phyloP scores from a whole-genome alignment of 1,140 invertebrate genomes.

The Nephotettix cincticeps region DNA sequence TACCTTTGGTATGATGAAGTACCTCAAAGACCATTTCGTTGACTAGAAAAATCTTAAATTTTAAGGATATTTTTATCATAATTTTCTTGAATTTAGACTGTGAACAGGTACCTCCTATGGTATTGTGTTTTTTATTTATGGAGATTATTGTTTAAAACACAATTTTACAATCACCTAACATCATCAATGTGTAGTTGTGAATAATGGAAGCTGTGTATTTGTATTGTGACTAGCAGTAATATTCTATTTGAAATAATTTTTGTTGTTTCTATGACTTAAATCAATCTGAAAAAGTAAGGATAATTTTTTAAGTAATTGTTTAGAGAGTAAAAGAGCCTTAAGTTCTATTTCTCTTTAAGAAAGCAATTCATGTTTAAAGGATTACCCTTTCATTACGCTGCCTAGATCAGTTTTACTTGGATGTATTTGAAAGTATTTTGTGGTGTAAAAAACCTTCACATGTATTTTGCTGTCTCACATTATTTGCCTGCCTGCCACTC shows the following conservation, averaged over 20 bases:
- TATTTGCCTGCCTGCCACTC: background rate
- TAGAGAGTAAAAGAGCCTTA: background rate
- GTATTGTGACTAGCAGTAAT: constrained; percentile 15
- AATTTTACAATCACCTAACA: constrained; percentile 6
- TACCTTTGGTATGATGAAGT: constrained; percentile 95
- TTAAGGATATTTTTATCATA: background rate
- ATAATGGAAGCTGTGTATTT: constrained; percentile 11
- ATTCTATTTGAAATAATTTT: background rate
- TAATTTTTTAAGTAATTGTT: background rate
- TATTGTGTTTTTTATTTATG: background rate
- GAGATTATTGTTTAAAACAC: background rate
- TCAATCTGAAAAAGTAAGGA: background rate
- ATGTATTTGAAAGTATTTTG: constrained; percentile 15
- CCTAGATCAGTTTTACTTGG: constrained; percentile 11
- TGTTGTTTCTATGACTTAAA: background rate
- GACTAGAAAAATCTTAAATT: constrained; percentile 19
- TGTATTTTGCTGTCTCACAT: too few relatives aligned
- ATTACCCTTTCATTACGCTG: constrained; percentile 1
- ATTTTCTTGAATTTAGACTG: constrained; percentile 1
- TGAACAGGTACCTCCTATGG: background rate
- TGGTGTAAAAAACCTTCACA: background rate
- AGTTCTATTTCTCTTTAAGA: background rate
- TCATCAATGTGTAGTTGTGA: constrained; percentile 7
- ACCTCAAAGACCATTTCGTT: constrained; percentile 86
- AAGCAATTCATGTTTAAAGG: too few relatives aligned